These are phyloP conservation scores for Endotricha flammealis DNA, from an alignment of 2,888 invertebrate genomes.

Conservation along the genomic window DNA sequence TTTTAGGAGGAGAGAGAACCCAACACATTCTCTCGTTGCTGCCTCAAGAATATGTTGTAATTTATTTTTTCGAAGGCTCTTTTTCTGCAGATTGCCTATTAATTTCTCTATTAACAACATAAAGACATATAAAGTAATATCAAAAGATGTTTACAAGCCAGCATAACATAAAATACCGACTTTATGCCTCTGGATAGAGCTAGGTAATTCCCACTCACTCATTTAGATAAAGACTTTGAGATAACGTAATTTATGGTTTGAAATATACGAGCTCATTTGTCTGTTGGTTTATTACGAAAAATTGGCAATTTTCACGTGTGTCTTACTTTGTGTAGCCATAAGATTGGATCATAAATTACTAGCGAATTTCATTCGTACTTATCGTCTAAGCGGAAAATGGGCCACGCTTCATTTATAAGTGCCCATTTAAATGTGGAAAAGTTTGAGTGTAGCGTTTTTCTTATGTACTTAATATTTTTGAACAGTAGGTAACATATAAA, in stretches of 20 bases:
- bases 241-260: conserved; percentile 6
- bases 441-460: not conserved
- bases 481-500: too few relatives aligned
- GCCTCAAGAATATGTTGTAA: too few relatives aligned
- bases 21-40: too few relatives aligned
- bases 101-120: too few relatives aligned
- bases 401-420: too few relatives aligned
- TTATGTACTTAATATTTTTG: too few relatives aligned
- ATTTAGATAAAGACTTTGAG: conserved; percentile 5
- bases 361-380: conserved; percentile 61
- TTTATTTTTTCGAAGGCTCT: too few relatives aligned
- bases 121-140: too few relatives aligned
- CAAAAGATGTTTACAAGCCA: too few relatives aligned
- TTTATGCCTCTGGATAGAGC: not conserved
- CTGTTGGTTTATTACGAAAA: conserved; percentile 64
- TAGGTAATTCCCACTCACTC: conserved; percentile 5
- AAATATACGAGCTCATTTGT: conserved; percentile 18
- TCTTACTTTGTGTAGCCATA: conserved; percentile 61
- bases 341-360: conserved; percentile 71
- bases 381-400: conserved; percentile 55
- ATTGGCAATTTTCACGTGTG: conserved; percentile 75
- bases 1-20: too few relatives aligned
- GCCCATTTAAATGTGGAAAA: not conserved
- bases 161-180: too few relatives aligned
- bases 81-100: too few relatives aligned